Percentiles rank a stretch among this genome's conserved stretches.
Conservation (phyloP, 2,113 vertebrate genomes). For the Rostratula benghalensis region DNA sequence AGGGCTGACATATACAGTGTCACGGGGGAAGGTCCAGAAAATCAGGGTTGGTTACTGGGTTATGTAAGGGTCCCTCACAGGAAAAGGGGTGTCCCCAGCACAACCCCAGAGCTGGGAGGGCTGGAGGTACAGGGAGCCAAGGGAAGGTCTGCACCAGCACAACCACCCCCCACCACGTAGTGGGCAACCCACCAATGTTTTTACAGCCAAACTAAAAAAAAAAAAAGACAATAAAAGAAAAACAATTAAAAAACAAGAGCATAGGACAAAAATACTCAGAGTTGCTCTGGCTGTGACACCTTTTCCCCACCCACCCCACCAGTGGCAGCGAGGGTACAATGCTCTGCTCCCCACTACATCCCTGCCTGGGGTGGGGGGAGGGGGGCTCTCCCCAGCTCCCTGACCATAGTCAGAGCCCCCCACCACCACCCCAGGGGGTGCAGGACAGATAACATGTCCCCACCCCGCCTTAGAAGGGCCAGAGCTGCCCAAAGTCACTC, state of each 20-base stretch:
- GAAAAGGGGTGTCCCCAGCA: too few relatives aligned
- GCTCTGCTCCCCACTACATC: neutral
- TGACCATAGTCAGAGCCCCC: neutral
- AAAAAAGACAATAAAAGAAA: neutral
- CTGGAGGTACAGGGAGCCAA: neutral
- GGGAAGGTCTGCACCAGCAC: neutral
- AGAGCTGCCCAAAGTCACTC: neutral
- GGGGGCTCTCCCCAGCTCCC: neutral
- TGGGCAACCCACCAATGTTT: neutral
- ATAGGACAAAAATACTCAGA: neutral
- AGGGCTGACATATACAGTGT: neutral
- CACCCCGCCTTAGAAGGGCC: rapidly evolving
- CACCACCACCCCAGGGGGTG: neutral
- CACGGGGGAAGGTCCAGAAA: neutral
- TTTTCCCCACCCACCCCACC: neutral
- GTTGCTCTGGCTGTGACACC: neutral
- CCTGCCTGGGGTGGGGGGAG: rapidly evolving
- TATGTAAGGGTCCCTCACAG: neutral
- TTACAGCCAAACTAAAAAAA: neutral
- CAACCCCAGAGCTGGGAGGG: neutral
- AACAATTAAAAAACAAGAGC: neutral
- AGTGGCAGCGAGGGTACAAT: neutral
- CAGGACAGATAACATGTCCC: neutral
- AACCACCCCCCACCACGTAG: neutral
- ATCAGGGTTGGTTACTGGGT: neutral